A percentile compares a stretch with the other conserved stretches of the same genome.
Conservation (phyloP, 2,113 vertebrate species). For the Emydocephalus ijimae region DNA sequence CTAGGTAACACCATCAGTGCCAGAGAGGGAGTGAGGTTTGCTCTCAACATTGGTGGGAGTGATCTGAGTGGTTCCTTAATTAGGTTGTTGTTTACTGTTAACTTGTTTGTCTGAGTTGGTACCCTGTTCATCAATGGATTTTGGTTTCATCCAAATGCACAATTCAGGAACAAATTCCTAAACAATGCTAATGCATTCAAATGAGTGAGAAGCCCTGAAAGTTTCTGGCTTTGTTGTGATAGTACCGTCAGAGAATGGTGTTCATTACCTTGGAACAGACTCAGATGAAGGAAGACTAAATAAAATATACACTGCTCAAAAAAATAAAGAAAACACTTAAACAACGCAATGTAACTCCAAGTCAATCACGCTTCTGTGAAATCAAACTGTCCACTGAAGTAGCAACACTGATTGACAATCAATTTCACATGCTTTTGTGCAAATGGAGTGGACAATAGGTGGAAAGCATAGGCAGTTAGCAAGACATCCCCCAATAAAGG, state of each 20-base stretch:
- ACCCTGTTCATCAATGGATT: not conserved
- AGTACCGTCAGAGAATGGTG: not conserved
- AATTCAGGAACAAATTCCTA: not conserved
- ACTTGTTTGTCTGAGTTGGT: not conserved
- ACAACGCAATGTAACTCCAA: too few relatives aligned
- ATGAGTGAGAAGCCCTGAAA: not conserved
- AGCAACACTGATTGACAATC: too few relatives aligned
- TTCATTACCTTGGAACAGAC: not conserved
- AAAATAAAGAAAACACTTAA: too few relatives aligned
- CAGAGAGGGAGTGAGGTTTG: not conserved
- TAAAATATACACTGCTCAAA: not conserved
- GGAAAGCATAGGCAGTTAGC: too few relatives aligned
- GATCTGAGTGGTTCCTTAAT: not conserved
- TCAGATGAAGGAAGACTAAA: not conserved
- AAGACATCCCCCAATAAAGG: too few relatives aligned
- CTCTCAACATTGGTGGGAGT: not conserved
- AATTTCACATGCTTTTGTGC: too few relatives aligned
- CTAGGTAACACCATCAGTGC: not conserved
- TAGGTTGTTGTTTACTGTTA: not conserved
- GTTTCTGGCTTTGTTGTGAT: not conserved
- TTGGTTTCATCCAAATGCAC: not conserved
- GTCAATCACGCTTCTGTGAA: too few relatives aligned
- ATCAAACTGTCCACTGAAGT: too few relatives aligned
- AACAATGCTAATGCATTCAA: not conserved
- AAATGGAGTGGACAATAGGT: too few relatives aligned